Conservation (phyloP, 2,888 invertebrate species). For the Anthrax anthrax region DNA sequence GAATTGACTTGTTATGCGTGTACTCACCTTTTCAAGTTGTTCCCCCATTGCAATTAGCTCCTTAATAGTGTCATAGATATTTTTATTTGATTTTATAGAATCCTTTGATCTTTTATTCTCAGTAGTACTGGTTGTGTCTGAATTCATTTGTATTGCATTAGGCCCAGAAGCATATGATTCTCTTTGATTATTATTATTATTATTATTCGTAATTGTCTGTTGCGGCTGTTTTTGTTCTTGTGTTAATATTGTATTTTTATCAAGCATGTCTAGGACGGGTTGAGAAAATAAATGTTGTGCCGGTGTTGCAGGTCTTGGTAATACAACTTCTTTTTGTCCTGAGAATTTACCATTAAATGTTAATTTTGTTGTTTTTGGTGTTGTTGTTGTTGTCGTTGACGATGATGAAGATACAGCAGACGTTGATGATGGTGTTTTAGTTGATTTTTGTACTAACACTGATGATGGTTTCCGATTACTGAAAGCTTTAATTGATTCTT, state of each 20-base stretch:
- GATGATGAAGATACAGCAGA: constrained; percentile 17
- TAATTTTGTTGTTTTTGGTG: constrained; percentile 42
- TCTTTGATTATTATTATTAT: not conserved
- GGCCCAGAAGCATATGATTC: not conserved
- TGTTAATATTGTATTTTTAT: not conserved
- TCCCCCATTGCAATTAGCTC: constrained; percentile 42
- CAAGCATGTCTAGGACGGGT: constrained; percentile 36
- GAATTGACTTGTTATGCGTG: too few relatives aligned
- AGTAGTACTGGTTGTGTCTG: not conserved
- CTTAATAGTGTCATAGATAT: constrained; percentile 41
- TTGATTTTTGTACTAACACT: not conserved
- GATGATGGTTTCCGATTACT: constrained; percentile 12
- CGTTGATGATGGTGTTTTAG: constrained; percentile 1
- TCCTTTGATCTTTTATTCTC: constrained; percentile 10
- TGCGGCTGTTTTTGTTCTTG: not conserved
- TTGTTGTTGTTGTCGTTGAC: constrained; percentile 34
- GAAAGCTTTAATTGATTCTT: constrained; percentile 11
- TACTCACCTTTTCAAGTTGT: constrained; percentile 13
- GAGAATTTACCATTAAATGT: constrained; percentile 4
- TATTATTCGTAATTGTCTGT: not conserved
- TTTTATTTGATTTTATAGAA: constrained; percentile 6
- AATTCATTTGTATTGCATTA: not conserved
- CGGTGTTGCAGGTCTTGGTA: constrained; percentile 44
- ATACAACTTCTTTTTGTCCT: constrained; percentile 50
- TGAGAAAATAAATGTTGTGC: constrained; percentile 31